phyloP scores from a whole-genome alignment of 2,888 invertebrate genomes.

The Ichneumoninae sp. region DNA sequence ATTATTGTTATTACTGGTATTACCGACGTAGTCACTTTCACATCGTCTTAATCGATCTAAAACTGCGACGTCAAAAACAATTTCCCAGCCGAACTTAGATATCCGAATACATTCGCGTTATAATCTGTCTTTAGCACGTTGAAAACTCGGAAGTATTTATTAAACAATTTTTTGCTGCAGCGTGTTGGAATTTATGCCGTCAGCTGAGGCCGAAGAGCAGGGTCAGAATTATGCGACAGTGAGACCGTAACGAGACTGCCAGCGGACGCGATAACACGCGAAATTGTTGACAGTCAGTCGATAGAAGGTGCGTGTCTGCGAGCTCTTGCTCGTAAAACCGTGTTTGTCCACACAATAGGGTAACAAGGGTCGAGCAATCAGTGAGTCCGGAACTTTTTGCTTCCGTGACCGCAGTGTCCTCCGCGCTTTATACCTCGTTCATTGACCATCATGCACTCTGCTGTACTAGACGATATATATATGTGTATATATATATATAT shows the following conservation, averaged over 20 bases:
- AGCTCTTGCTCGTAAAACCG: slow-evolving; percentile 36
- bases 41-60: background rate
- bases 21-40: background rate
- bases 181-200: background rate
- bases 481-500: no score
- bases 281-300: slow-evolving; percentile 33
- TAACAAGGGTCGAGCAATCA: slow-evolving; percentile 42
- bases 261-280: slow-evolving; percentile 25
- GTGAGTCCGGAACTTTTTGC: slow-evolving; percentile 26
- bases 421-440: slow-evolving; percentile 1
- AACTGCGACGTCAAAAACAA: background rate
- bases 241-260: background rate
- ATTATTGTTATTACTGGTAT: no score
- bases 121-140: no score
- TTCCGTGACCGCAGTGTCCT: slow-evolving; percentile 41
- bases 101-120: background rate
- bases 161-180: no score
- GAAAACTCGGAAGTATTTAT: no score
- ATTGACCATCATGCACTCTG: background rate
- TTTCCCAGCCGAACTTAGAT: background rate
- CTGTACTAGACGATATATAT: background rate
- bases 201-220: background rate
- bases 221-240: background rate
- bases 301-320: slow-evolving; percentile 8
- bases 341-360: slow-evolving; percentile 8